Percentiles rank a stretch among this genome's conserved stretches.
Evolutionary conservation across 2,113 vertebrate genomes (phyloP).

Genomic region (Muntiacus reevesi): DNA sequence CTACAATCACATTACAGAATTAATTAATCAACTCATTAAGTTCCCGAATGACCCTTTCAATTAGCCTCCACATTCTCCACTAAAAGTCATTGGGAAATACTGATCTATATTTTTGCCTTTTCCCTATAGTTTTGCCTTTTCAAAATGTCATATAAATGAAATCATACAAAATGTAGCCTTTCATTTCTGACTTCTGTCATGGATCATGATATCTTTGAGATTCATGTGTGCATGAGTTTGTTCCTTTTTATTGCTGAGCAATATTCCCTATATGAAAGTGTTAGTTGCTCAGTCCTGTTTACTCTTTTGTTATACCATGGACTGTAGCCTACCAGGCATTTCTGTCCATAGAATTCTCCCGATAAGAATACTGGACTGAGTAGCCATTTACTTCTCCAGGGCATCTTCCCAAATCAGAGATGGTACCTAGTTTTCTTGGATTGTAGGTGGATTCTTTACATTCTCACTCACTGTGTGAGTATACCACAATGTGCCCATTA

Average conservation of each 20-base stretch:
- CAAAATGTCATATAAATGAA: background rate
- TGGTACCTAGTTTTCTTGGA: background rate
- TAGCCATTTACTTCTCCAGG: background rate
- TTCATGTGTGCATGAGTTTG: background rate
- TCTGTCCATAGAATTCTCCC: background rate
- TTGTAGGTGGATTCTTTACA: background rate
- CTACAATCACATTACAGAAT: background rate
- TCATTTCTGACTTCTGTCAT: background rate
- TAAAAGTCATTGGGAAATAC: background rate
- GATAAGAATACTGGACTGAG: background rate
- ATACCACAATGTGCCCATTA: background rate
- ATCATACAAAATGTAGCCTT: background rate
- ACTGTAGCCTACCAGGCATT: background rate
- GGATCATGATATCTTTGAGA: background rate
- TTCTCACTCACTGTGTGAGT: background rate
- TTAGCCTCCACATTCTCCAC: accelerated
- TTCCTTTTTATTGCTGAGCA: background rate
- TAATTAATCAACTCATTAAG: background rate
- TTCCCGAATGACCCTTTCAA: background rate
- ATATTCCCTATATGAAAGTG: background rate
- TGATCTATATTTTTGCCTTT: background rate
- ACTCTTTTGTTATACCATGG: background rate
- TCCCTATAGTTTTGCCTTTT: background rate
- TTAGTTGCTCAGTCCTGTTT: background rate
- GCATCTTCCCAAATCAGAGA: background rate